Evolutionary conservation across 2,888 invertebrate genomes (phyloP).

Genomic region (Busseola fusca): DNA sequence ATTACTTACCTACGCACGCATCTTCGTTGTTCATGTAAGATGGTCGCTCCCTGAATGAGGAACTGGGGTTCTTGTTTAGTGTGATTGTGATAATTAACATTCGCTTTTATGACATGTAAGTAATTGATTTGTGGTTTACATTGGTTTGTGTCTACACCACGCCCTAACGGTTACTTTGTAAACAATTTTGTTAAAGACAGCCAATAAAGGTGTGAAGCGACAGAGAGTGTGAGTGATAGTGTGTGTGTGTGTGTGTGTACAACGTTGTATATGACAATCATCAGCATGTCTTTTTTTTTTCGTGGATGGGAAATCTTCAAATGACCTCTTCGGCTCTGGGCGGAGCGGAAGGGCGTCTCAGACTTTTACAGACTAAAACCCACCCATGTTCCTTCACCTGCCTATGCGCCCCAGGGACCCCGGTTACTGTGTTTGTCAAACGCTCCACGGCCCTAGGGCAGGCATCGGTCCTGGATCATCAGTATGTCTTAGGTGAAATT

Average conservation of each 20-base stretch:
- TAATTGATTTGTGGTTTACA: conserved; percentile 41
- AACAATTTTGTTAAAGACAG: conserved; percentile 9
- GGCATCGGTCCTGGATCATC: too few species aligned
- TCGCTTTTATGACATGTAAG: conserved; percentile 34
- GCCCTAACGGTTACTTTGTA: conserved; percentile 2
- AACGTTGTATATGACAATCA: neutral
- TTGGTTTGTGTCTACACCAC: conserved; percentile 8
- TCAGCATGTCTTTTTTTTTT: neutral
- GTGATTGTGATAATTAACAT: conserved; percentile 36
- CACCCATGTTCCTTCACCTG: too few species aligned
- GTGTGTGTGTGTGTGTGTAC: neutral
- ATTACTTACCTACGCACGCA: conserved; percentile 55
- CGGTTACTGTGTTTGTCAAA: too few species aligned
- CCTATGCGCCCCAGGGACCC: too few species aligned
- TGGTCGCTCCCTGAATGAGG: conserved; percentile 28
- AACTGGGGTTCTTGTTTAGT: conserved; percentile 40
- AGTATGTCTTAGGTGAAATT: conserved; percentile 2
- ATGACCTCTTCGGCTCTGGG: too few species aligned
- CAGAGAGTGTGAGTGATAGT: neutral
- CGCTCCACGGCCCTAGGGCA: too few species aligned
- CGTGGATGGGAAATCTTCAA: too few species aligned
- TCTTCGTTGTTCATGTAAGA: conserved; percentile 34
- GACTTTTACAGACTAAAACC: too few species aligned
- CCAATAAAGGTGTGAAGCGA: neutral
- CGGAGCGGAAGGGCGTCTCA: too few species aligned